These are phyloP conservation scores for Antechinus stuartii DNA, from an alignment of 2,113 vertebrate species.

Conservation along the genomic window DNA sequence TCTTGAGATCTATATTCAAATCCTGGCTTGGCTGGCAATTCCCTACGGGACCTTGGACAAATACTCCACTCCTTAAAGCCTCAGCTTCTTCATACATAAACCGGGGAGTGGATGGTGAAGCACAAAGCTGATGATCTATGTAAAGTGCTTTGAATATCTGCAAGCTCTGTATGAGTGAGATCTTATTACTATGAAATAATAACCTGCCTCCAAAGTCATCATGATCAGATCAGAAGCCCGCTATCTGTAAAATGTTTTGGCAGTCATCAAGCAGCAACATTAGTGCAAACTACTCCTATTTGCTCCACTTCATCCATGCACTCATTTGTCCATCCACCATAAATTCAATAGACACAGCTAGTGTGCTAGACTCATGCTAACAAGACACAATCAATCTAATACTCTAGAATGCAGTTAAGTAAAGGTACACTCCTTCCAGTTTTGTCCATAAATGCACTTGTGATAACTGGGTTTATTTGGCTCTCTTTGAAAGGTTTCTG, in stretches of 20 bases:
- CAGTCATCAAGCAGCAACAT: background rate
- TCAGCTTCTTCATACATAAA: background rate
- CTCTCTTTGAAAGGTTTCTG: background rate
- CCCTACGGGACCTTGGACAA: background rate
- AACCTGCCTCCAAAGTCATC: background rate
- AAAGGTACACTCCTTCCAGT: background rate
- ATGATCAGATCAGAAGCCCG: background rate
- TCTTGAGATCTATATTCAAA: background rate
- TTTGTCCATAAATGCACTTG: background rate
- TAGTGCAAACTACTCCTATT: background rate
- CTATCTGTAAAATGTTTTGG: background rate
- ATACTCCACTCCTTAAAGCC: background rate
- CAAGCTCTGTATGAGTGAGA: background rate
- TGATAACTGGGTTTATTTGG: background rate
- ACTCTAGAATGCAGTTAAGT: background rate
- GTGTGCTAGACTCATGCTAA: background rate
- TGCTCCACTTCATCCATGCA: background rate
- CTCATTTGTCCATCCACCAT: background rate
- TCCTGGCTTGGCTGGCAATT: background rate
- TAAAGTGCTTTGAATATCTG: background rate
- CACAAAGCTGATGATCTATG: background rate
- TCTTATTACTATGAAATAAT: background rate
- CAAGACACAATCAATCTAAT: background rate
- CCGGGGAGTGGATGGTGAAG: background rate
- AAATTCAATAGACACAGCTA: background rate